Percentiles rank a stretch among this genome's conserved stretches.
Conservation (phyloP, 2,113 vertebrate species). For the Ranitomeya imitator region DNA sequence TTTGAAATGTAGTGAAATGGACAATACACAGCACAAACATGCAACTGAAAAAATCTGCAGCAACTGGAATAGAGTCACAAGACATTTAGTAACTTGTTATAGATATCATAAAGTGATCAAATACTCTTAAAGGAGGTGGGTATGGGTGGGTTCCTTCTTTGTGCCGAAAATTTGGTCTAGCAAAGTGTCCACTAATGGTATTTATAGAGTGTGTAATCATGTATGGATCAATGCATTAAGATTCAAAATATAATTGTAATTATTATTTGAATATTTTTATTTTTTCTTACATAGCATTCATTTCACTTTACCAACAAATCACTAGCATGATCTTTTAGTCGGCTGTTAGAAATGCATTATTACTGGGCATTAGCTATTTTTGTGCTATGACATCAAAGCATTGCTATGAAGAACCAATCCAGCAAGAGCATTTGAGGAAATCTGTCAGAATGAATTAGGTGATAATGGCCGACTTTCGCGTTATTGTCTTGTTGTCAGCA, state of each 20-base stretch:
- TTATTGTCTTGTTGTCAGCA: constrained; percentile 24
- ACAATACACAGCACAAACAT: too few relatives aligned
- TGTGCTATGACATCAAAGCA: background rate
- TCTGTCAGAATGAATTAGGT: background rate
- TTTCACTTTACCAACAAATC: background rate
- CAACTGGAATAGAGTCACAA: background rate
- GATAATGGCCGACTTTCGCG: constrained; percentile 9
- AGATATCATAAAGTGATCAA: too few relatives aligned
- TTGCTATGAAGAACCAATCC: background rate
- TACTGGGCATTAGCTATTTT: background rate
- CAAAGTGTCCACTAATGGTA: background rate
- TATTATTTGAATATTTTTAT: background rate
- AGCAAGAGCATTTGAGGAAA: background rate
- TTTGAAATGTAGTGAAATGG: too few relatives aligned
- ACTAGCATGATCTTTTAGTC: background rate
- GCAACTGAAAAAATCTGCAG: background rate
- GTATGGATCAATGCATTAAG: too few relatives aligned
- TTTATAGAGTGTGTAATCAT: background rate
- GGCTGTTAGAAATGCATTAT: background rate
- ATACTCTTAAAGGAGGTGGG: too few relatives aligned
- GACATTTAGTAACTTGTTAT: too few relatives aligned
- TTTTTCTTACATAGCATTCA: background rate
- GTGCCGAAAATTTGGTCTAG: background rate
- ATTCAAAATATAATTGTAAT: background rate
- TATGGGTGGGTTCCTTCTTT: background rate